Base-by-base conservation (phyloP, 2,797 vertebrate species). In the Micromesistius poutassou region DNA sequence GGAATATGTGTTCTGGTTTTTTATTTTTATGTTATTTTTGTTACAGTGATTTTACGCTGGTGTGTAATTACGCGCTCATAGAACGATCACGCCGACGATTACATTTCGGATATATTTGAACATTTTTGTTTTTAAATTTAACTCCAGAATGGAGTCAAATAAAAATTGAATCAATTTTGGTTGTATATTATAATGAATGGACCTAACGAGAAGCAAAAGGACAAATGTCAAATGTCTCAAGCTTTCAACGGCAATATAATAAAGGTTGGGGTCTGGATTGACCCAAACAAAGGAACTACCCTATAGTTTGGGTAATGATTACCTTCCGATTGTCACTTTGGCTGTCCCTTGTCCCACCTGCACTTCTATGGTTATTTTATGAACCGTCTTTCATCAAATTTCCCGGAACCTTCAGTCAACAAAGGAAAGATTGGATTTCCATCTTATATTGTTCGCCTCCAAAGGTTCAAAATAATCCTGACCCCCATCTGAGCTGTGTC, bases 401-500 rank as follows among this genome's bases (percentile, higher is more conserved):
- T 12, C 62, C n/a, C 25, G 2, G 62, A 25, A 66, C n/a, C n/a
- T 66, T 66, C 62, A 28, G 62, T 68, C 62, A 68, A 68, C 62
- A 68, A 68, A 68, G 25, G 25, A 28, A 28, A 68, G 62, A 68
- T 68, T 68, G 62, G 4, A 30, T 68, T 68, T 68, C 25, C 62
- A 62, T 62, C 62, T 68, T 68, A 68, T 68, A 68, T 28, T 28
- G 62, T 68, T 68, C n/a, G 25, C 62, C n/a, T 68, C 25, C 62
- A 28, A 12, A 68, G 8, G 62, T 68, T 68, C 62, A 13, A 68
- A 68, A 68, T n/a, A 68, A 25, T 28, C n/a, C 62, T 28, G 62
- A 68, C 62, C 62, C 28, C 62, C 62, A 28, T 68, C 62, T 87
- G 77, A 80, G 80, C 87, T 89, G 81, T 80, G 83, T 91, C 80